Evolutionary conservation across 2,113 vertebrate genomes (phyloP).

Genomic region (Bufo gargarizans): DNA sequence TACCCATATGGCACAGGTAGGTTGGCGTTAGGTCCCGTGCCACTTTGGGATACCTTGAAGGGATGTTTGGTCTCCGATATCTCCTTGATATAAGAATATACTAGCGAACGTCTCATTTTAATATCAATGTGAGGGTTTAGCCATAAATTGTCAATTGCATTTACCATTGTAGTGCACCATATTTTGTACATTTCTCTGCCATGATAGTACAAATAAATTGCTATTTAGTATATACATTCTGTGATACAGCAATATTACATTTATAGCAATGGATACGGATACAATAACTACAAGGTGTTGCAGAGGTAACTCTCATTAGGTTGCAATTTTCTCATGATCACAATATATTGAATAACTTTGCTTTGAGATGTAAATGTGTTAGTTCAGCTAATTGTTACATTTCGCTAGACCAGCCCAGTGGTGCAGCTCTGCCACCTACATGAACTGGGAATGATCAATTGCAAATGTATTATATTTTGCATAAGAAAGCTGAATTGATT

Average conservation of each 20-base stretch:
- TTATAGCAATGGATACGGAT: not conserved
- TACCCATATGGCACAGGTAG: too few species aligned
- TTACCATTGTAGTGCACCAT: too few species aligned
- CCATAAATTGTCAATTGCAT: too few species aligned
- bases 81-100: too few species aligned
- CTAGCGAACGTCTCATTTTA: too few species aligned
- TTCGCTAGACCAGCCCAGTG: not conserved
- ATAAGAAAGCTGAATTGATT: not conserved
- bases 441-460: not conserved
- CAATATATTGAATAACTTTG: not conserved
- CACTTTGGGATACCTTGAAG: too few species aligned
- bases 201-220: not conserved
- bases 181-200: too few species aligned
- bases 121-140: too few species aligned
- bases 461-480: not conserved
- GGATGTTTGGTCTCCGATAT: too few species aligned
- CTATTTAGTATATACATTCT: not conserved
- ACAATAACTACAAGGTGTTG: too few species aligned
- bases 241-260: not conserved
- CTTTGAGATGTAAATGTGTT: not conserved
- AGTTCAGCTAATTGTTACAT: not conserved
- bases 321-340: not conserved
- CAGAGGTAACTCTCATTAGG: too few species aligned
- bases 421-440: constrained; percentile 18
- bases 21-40: too few species aligned